phyloP scores from a whole-genome alignment of 2,113 vertebrate genomes.

The Anolis sagrei region DNA sequence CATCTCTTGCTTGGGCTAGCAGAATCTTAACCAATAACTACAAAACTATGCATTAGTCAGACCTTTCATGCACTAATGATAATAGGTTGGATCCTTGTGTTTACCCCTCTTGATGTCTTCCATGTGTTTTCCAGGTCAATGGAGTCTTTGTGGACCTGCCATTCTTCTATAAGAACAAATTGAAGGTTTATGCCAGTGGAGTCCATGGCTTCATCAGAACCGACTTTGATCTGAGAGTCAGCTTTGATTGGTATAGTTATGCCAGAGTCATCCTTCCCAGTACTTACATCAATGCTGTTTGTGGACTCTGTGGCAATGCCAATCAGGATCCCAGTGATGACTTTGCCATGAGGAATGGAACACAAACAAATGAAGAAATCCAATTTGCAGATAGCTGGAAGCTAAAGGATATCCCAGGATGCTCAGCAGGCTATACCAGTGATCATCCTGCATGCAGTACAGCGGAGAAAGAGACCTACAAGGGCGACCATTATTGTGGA shows the following conservation, averaged over 20 bases:
- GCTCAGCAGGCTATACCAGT: not conserved
- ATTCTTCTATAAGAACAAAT: conserved; percentile 49
- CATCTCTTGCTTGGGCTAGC: too few relatives aligned
- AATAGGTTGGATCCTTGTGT: too few relatives aligned
- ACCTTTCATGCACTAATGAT: too few relatives aligned
- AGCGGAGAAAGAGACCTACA: conserved; percentile 43
- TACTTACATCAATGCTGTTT: conserved; percentile 63
- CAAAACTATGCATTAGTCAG: too few relatives aligned
- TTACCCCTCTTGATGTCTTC: not conserved
- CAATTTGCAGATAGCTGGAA: conserved; percentile 71
- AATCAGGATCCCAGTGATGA: conserved; percentile 64
- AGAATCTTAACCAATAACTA: too few relatives aligned
- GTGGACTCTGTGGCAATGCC: conserved; percentile 76
- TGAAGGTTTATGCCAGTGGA: conserved; percentile 52
- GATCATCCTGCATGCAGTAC: not conserved
- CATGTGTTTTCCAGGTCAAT: conserved; percentile 59
- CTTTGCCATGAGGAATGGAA: conserved; percentile 29
- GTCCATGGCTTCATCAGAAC: conserved; percentile 55
- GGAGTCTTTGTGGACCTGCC: conserved; percentile 58
- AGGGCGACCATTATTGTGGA: conserved; percentile 57
- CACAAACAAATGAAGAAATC: not conserved
- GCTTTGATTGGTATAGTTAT: conserved; percentile 53
- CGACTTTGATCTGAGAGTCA: conserved; percentile 54
- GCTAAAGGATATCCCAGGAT: conserved; percentile 48
- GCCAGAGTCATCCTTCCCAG: conserved; percentile 63